These are phyloP conservation scores for Apoda limacodes DNA, from an alignment of 2,888 invertebrate genomes.

Conservation along the genomic window DNA sequence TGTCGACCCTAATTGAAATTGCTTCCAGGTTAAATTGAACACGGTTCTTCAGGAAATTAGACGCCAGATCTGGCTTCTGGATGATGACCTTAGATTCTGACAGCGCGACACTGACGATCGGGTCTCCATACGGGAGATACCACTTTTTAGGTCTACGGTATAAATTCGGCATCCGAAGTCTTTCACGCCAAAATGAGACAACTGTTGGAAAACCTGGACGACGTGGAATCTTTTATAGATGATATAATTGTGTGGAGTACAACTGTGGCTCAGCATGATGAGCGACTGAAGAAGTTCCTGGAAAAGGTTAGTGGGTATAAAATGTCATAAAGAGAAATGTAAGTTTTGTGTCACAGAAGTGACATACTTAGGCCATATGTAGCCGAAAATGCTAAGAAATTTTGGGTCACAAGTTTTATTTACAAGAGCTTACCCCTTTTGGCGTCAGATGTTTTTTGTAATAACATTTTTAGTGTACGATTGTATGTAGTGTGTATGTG, in stretches of 20 bases:
- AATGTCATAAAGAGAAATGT: constrained; percentile 11
- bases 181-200: constrained; percentile 18
- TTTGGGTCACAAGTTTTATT: no score
- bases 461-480: no score
- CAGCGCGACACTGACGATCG: constrained; percentile 21
- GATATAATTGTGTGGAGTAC: constrained; percentile 14
- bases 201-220: constrained; percentile 11
- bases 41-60: constrained; percentile 14
- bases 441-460: no score
- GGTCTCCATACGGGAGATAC: constrained; percentile 16
- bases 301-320: constrained; percentile 14
- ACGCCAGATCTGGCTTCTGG: constrained; percentile 21
- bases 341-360: constrained; percentile 15
- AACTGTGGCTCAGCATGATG: constrained; percentile 12
- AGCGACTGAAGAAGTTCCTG: constrained; percentile 7
- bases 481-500: no score
- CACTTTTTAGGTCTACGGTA: no score
- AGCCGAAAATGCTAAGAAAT: no score
- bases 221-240: constrained; percentile 11
- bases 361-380: constrained; percentile 14
- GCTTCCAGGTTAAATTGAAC: constrained; percentile 11
- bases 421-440: no score
- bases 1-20: constrained; percentile 18
- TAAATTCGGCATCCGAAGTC: constrained; percentile 20
- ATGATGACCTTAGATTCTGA: constrained; percentile 13